Evolutionary conservation across 2,888 invertebrate genomes (phyloP).

Genomic region (Danaus chrysippus): DNA sequence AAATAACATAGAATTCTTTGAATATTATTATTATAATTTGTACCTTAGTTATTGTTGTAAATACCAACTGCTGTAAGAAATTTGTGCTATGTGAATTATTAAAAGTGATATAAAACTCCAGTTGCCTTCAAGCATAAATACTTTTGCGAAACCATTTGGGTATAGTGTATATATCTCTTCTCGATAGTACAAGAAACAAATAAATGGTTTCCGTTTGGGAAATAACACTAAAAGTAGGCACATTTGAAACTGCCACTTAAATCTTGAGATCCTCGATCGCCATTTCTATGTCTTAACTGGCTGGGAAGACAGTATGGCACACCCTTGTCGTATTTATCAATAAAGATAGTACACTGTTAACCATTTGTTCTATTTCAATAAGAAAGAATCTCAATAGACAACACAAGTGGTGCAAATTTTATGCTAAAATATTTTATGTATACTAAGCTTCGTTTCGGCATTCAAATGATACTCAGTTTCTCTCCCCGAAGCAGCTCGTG

Average conservation of each 20-base stretch:
- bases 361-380: constrained; percentile 36
- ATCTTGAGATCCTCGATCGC: constrained; percentile 75
- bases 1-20: too few relatives aligned
- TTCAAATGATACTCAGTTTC: constrained; percentile 3
- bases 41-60: not conserved
- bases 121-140: constrained; percentile 47
- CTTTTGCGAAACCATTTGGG: constrained; percentile 47
- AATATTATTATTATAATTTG: not conserved
- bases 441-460: constrained; percentile 4
- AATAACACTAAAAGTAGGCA: constrained; percentile 78
- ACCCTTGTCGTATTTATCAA: constrained; percentile 59
- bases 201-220: constrained; percentile 76
- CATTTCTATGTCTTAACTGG: constrained; percentile 70
- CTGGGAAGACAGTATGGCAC: constrained; percentile 44
- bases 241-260: constrained; percentile 77
- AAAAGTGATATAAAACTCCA: constrained; percentile 43
- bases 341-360: constrained; percentile 48
- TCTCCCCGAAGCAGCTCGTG: constrained; percentile 21
- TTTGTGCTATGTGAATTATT: not conserved
- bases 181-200: constrained; percentile 68
- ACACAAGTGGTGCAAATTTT: constrained; percentile 5
- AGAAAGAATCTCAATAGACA: constrained; percentile 19
- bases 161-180: constrained; percentile 62
- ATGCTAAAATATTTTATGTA: constrained; percentile 5
- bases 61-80: constrained; percentile 4